Evolutionary conservation across 2,888 invertebrate species (phyloP), one percentile per base, ranked within the genome.

Genomic region (Sialis lutaria): DNA sequence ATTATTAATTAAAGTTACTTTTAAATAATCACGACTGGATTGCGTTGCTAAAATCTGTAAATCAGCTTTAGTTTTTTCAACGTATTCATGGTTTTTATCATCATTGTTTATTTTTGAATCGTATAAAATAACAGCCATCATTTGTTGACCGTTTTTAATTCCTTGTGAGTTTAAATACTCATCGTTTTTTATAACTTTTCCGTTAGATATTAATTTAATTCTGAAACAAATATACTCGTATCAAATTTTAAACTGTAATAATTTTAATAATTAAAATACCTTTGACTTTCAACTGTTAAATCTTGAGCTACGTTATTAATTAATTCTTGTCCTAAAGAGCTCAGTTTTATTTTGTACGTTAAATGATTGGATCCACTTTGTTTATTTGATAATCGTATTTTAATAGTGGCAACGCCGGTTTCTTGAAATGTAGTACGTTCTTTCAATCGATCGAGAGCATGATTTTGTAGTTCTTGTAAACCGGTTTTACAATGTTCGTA

Each of bases 381-480:
- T 1, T 72, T 68, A 45, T 69, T 62, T 0, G 76, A 72, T 2
- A 79, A 69, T 53, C 80, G 78, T 1, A 88, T 68, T 59, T 79
- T 76, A 30, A 89, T 63, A 0, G 82, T 79, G 0, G 87, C 86
- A 45, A 79, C 56, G 1, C 87, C 86, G 0, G 80, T 81, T 54
- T 77, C 73, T 51, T 75, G 73, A 55, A 75, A 87, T 48, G 75
- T 73, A 4, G 74, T 74, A 51, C 80, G 73, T 30, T 83, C 79
- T 50, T 77, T 77, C 9, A 83, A 68, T 54, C 84, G 77, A 47
- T 83, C 78, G 1, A 87, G 56, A 0, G 88, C 82, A 60, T 80
- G 79, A 4, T 65, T 57, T 58, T 85, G 79, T 0, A 87, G 65
- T 52, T 78, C 75, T 42, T 65, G 69, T 10, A 87, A 55, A 0